phyloP scores from a whole-genome alignment of 2,113 vertebrate genomes.

The Carlito syrichta region DNA sequence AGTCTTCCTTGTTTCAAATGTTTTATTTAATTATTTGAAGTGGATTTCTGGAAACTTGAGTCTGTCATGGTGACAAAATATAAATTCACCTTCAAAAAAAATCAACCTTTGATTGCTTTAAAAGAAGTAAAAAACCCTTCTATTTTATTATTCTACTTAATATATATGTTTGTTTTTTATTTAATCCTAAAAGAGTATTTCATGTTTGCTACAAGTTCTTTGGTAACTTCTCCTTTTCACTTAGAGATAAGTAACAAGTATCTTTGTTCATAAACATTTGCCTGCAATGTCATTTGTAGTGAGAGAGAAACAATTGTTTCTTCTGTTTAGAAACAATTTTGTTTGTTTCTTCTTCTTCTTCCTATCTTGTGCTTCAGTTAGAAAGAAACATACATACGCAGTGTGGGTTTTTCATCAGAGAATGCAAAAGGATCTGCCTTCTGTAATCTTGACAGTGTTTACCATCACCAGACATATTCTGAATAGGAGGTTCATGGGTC shows the following conservation, averaged over 20 bases:
- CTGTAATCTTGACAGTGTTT: background rate
- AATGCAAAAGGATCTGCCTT: background rate
- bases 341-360: no score
- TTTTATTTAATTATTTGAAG: background rate
- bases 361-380: background rate
- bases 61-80: background rate
- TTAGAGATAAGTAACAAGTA: background rate
- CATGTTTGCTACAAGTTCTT: background rate
- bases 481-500: background rate
- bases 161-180: background rate
- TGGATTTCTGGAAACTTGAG: background rate
- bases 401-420: background rate
- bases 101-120: background rate
- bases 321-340: slow-evolving; percentile 40
- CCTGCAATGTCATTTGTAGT: background rate
- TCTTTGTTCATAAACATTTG: background rate
- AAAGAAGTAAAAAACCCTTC: background rate
- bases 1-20: background rate
- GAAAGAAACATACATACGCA: background rate
- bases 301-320: background rate
- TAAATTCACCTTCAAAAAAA: background rate
- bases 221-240: background rate
- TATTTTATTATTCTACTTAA: background rate
- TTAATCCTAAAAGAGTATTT: background rate
- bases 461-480: background rate